These are phyloP conservation scores for Drosophila ohnishii DNA, from an alignment of 1,140 invertebrate genomes.

Conservation along the genomic window DNA sequence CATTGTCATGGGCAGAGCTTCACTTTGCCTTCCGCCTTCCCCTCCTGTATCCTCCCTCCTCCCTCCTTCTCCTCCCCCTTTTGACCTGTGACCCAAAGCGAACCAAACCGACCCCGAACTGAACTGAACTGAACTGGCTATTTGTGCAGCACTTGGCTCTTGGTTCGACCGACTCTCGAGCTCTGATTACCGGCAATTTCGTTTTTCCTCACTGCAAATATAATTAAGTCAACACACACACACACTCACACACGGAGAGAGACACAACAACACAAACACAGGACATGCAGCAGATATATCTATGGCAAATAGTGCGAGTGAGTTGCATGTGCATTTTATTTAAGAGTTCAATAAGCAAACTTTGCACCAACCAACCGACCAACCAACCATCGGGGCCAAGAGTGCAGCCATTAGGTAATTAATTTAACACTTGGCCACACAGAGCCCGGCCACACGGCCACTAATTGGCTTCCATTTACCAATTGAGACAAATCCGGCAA, in stretches of 20 bases:
- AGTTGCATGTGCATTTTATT: slow-evolving; percentile 64
- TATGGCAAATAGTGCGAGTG: slow-evolving; percentile 40
- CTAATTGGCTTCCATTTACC: slow-evolving; percentile 76
- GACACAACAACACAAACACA: slow-evolving; percentile 25
- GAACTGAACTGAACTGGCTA: slow-evolving; percentile 50
- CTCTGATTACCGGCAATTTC: slow-evolving; percentile 73
- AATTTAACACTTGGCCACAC: slow-evolving; percentile 74
- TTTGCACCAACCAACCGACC: slow-evolving; percentile 7
- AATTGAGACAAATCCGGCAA: slow-evolving; percentile 44
- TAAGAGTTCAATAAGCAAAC: slow-evolving; percentile 73
- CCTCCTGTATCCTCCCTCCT: neutral
- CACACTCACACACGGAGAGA: slow-evolving; percentile 1
- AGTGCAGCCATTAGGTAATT: slow-evolving; percentile 75
- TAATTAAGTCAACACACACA: slow-evolving; percentile 66
- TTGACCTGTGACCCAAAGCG: slow-evolving; percentile 19
- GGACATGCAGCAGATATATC: slow-evolving; percentile 33
- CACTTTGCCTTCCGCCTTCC: neutral
- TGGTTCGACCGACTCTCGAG: slow-evolving; percentile 38
- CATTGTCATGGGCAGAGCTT: slow-evolving; percentile 59
- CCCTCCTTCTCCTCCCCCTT: neutral
- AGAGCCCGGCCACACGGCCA: slow-evolving; percentile 39
- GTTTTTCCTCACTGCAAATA: slow-evolving; percentile 70
- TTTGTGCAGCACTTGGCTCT: slow-evolving; percentile 69
- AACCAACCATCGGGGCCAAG: slow-evolving; percentile 8
- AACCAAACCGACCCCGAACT: slow-evolving; percentile 43